Base-by-base conservation (phyloP, 1,140 invertebrate species). In the Sinonovacula constricta region DNA sequence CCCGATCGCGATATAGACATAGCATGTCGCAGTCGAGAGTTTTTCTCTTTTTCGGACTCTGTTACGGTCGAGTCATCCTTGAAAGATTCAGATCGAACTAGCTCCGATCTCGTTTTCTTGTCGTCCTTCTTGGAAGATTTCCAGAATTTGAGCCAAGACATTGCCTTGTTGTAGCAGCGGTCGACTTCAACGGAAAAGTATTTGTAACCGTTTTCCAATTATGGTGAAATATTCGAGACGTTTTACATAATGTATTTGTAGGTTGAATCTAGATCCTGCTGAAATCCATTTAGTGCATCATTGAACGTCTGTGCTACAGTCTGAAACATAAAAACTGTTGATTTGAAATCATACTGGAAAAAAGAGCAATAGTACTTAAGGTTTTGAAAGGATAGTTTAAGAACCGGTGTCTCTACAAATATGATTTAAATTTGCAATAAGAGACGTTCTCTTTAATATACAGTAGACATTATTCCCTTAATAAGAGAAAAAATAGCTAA, bases 1-100 rank as follows among this genome's bases (percentile, higher is more conserved):
- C 88, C 88, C 0, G 88, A 89, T 22, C 88, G 69, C 18, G 88
- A 89, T 69, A 89, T 88, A n/a, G 88, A 89, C 70, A 89, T 76
- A 1, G 85, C 81, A 54, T 88, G 86, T n/a, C 82, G 80, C 34
- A 88, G 70, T 69, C 80, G 24, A 51, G 60, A 69, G 77, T 68
- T 83, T 77, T 76, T 83, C 63, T 81, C 75, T 54, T 83, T 86
- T 36, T 87, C 85, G n/a, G 80, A 63, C 34, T 88, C 86, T 12
- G 70, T 76, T 3, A 33, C 36, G 0, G 31, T 62, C 0, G 63
- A 51, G 36, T 86, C 83, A 15, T 82, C 79, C 14, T 80, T 77
- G 12, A 81, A 66, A 22, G 79, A 81, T 39, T 84, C 83, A 7
- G 79, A 68, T 57, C 81, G 66, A 18, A 70, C 60, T 4, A 85